Evolutionary conservation across 2,797 vertebrate species (phyloP).

Genomic region (Siniperca obscura): DNA sequence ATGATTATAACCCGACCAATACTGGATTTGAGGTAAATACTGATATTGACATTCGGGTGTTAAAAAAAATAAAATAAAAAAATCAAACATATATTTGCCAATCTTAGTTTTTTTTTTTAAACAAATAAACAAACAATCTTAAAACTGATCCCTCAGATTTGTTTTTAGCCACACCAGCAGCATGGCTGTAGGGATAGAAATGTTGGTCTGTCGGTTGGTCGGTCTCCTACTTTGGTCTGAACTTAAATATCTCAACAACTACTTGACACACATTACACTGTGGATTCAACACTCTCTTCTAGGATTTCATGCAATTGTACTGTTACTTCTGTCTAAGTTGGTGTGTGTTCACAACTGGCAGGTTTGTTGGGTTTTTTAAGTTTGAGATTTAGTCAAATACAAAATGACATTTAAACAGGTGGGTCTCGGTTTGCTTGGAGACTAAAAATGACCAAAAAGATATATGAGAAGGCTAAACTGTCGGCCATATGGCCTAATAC

Average conservation of each 20-base stretch:
- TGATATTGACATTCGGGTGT: not conserved
- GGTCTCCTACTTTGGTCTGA: not conserved
- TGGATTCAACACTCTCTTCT: too few species aligned
- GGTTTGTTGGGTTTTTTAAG: too few species aligned
- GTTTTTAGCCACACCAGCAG: not conserved
- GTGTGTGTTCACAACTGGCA: too few species aligned
- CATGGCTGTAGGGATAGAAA: not conserved
- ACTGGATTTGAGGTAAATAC: not conserved
- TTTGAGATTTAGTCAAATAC: too few species aligned
- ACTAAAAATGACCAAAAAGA: not conserved
- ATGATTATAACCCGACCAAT: not conserved
- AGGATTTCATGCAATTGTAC: too few species aligned
- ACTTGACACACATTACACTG: not conserved
- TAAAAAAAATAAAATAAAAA: too few species aligned
- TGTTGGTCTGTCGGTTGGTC: not conserved
- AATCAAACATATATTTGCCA: too few species aligned
- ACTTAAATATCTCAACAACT: not conserved
- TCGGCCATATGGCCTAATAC: not conserved
- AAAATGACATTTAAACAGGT: too few species aligned
- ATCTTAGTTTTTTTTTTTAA: not conserved
- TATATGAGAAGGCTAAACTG: too few species aligned
- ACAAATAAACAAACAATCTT: not conserved
- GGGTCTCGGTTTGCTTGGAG: not conserved
- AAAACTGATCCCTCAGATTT: not conserved
- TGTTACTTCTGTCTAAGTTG: too few species aligned